A percentile compares a stretch with the other conserved stretches of the same genome.
Evolutionary conservation across 2,113 vertebrate species (phyloP).

Genomic region (Phalacrocorax aristotelis): DNA sequence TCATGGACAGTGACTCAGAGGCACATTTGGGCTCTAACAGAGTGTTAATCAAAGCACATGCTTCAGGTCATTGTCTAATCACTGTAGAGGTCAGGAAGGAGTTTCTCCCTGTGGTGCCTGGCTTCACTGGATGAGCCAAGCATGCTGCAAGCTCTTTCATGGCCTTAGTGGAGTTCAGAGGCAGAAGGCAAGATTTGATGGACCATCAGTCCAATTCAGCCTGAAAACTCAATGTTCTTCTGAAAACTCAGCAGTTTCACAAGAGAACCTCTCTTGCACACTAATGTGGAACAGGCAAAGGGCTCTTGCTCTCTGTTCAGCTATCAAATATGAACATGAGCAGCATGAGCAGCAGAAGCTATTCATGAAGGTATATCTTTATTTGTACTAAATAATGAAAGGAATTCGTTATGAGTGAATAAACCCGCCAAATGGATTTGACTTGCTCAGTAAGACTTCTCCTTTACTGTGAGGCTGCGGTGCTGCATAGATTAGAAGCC

Average conservation of each 20-base stretch:
- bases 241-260: background rate
- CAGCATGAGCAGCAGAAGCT: background rate
- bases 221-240: background rate
- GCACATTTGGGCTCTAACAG: background rate
- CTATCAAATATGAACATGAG: slow-evolving; percentile 29
- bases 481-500: background rate
- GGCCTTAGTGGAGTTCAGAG: background rate
- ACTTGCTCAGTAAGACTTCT: background rate
- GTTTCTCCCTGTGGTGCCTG: background rate
- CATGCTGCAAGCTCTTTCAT: background rate
- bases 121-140: background rate
- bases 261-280: background rate
- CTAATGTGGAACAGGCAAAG: background rate
- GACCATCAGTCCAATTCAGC: background rate
- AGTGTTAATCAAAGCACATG: background rate
- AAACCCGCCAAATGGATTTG: slow-evolving; percentile 31
- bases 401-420: slow-evolving; percentile 42
- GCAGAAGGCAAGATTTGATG: background rate
- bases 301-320: background rate
- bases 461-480: background rate
- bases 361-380: slow-evolving; percentile 17
- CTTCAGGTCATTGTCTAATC: background rate
- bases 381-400: slow-evolving; percentile 55
- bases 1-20: background rate
- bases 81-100: slow-evolving; percentile 19